These are phyloP conservation scores for Chunga burmeisteri DNA, from an alignment of 2,113 vertebrate genomes.

Conservation along the genomic window DNA sequence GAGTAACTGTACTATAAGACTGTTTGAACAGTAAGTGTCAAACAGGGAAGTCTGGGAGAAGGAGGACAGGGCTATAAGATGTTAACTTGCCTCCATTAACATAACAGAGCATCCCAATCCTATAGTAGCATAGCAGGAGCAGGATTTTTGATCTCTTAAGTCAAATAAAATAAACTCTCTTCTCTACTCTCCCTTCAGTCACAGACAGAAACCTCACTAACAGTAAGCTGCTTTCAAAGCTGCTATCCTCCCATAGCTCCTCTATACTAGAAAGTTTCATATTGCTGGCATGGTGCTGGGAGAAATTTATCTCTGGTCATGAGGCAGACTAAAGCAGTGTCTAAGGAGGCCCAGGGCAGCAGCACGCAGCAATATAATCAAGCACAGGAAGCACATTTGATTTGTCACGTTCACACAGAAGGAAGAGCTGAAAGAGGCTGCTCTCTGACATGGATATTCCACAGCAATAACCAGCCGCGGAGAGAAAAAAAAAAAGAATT, in stretches of 20 bases:
- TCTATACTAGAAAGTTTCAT: neutral
- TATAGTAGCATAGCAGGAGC: neutral
- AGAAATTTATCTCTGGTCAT: neutral
- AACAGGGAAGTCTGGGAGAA: neutral
- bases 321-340: neutral
- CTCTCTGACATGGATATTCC: constrained; percentile 47
- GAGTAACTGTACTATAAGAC: neutral
- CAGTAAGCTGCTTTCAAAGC: neutral
- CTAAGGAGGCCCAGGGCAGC: neutral
- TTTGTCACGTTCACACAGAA: constrained; percentile 1
- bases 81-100: neutral
- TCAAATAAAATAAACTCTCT: neutral
- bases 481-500: neutral
- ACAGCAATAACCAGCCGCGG: neutral
- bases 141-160: neutral
- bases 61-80: neutral
- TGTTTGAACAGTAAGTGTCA: neutral
- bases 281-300: too few relatives aligned
- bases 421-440: neutral
- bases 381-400: constrained; percentile 31
- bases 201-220: neutral
- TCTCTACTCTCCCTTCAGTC: neutral
- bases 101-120: neutral
- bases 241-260: neutral
- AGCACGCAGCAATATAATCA: neutral